Evolutionary conservation across 2,113 vertebrate species (phyloP).

Genomic region (Scopus umbretta): DNA sequence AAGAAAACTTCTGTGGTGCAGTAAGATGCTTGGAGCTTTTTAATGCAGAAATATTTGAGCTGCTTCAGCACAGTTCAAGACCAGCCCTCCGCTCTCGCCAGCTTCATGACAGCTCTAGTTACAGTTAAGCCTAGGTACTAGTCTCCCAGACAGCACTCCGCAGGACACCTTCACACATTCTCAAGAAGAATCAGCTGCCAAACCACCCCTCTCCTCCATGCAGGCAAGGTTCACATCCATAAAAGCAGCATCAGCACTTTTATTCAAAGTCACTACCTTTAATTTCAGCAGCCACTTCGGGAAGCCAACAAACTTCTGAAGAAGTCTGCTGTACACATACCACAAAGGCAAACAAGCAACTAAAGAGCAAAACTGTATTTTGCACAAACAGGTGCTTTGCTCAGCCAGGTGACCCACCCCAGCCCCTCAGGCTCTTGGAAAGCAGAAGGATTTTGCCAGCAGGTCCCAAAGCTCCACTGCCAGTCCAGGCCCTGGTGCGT

Average conservation of each 20-base stretch:
- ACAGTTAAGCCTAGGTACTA: not conserved
- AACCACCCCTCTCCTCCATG: fast-evolving
- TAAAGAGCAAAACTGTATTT: not conserved
- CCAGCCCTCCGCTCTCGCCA: not conserved
- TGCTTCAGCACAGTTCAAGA: fast-evolving
- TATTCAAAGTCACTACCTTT: not conserved
- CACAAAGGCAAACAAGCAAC: not conserved
- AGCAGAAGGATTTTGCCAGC: not conserved
- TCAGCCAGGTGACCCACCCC: fast-evolving
- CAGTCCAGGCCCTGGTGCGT: not conserved
- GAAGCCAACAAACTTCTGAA: not conserved
- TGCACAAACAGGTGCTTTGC: not conserved
- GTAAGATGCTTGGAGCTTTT: not conserved
- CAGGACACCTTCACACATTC: not conserved
- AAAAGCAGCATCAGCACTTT: not conserved
- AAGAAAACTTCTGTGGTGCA: not conserved
- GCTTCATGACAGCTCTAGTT: not conserved
- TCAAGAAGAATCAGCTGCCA: not conserved
- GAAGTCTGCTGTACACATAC: fast-evolving
- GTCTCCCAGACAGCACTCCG: not conserved
- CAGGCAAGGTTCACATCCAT: not conserved
- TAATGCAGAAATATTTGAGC: not conserved
- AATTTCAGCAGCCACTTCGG: not conserved
- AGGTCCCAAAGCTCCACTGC: not conserved
- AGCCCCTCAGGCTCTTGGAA: not conserved